Conservation (phyloP, 2,797 vertebrate species). For the Apogon hyalosoma region DNA sequence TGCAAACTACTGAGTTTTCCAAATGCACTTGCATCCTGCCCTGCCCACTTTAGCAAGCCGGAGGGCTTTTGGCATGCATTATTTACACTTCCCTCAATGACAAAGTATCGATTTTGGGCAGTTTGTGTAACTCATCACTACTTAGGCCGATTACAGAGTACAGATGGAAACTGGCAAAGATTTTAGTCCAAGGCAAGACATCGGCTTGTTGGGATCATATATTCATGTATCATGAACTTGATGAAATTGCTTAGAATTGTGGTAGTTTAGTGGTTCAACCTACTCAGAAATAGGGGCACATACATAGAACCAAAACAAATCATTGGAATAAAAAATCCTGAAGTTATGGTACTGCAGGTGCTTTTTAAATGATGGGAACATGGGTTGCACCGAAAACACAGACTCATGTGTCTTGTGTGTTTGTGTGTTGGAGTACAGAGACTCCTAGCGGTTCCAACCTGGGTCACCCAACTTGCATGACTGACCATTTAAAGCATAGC, state of each 20-base stretch:
- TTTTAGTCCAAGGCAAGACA: background rate
- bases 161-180: background rate
- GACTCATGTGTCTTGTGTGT: background rate
- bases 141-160: constrained; percentile 30
- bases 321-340: no score
- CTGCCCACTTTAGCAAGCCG: constrained; percentile 19
- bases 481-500: constrained; percentile 56
- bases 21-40: constrained; percentile 30
- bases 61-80: constrained; percentile 66
- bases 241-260: no score
- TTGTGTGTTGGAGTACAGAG: constrained; percentile 54
- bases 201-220: no score
- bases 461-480: constrained; percentile 52
- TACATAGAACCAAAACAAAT: no score
- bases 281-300: no score
- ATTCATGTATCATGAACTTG: no score
- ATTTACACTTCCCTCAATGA: constrained; percentile 62
- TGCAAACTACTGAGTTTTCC: constrained; percentile 32
- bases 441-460: constrained; percentile 59
- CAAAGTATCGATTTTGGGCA: constrained; percentile 46
- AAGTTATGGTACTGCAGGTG: background rate
- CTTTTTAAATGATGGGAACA: background rate
- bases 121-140: constrained; percentile 29
- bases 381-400: constrained; percentile 5
- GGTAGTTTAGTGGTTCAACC: no score